Evolutionary conservation across 2,888 invertebrate genomes (phyloP).

Genomic region (Ceramica pisi): DNA sequence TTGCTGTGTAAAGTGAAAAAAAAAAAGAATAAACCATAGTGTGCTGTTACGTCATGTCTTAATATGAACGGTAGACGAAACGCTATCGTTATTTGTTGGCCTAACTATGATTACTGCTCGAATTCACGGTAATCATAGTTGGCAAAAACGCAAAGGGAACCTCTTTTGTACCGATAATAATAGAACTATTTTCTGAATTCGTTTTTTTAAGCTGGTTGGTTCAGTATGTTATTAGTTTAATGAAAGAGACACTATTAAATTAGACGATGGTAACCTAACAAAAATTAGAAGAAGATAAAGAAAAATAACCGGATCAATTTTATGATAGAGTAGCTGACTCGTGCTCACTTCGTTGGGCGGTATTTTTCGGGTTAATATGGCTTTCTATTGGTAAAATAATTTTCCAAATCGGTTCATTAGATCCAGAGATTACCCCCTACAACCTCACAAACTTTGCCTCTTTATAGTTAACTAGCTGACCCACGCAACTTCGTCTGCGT

Average conservation of each 20-base stretch:
- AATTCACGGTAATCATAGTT: constrained; percentile 32
- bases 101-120: constrained; percentile 36
- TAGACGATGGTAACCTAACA: background rate
- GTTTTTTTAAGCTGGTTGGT: background rate
- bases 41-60: constrained; percentile 38
- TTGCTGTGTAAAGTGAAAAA: background rate
- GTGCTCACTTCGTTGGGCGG: too few species aligned
- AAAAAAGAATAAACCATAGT: constrained; percentile 16
- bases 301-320: background rate
- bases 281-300: background rate
- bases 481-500: too few species aligned
- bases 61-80: constrained; percentile 18
- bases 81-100: constrained; percentile 30
- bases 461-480: too few species aligned
- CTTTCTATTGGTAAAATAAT: too few species aligned
- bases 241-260: background rate
- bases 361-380: too few species aligned
- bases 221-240: background rate
- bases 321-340: too few species aligned
- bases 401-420: too few species aligned
- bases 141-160: constrained; percentile 32
- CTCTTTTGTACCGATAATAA: constrained; percentile 32
- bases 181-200: constrained; percentile 12
- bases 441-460: too few species aligned
- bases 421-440: too few species aligned